Percentiles rank a stretch among this genome's conserved stretches.
These are phyloP conservation scores for Epizoanthus stellaris DNA, from an alignment of 92 coral and sea anemone genomes.

Conservation along the genomic window DNA sequence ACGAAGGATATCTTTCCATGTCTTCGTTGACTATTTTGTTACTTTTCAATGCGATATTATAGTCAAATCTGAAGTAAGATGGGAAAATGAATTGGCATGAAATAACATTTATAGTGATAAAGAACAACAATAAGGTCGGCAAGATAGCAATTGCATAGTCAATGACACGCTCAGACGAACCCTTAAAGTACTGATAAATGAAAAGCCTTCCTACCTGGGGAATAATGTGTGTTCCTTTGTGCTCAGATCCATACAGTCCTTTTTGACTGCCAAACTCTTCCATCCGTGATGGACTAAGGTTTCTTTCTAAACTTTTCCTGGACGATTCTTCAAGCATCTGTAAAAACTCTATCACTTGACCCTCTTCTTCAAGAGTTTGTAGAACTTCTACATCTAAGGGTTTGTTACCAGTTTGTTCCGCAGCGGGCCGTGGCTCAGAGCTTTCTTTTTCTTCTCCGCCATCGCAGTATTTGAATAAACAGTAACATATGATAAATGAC, in stretches of 20 bases:
- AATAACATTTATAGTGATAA: too few relatives aligned
- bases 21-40: too few relatives aligned
- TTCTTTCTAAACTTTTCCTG: slow-evolving; percentile 37
- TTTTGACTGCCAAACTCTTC: slow-evolving; percentile 24
- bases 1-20: too few relatives aligned
- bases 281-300: slow-evolving; percentile 12
- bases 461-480: slow-evolving; percentile 33
- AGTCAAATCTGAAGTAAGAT: too few relatives aligned
- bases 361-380: slow-evolving; percentile 34
- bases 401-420: background rate
- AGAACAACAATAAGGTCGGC: too few relatives aligned
- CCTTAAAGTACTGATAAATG: background rate
- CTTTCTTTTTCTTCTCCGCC: background rate
- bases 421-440: background rate
- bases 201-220: background rate
- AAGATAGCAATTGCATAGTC: too few relatives aligned
- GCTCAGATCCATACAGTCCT: background rate
- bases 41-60: too few relatives aligned
- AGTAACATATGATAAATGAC: slow-evolving; percentile 11
- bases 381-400: slow-evolving; percentile 7
- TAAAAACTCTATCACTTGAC: slow-evolving; percentile 37
- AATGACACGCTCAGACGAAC: too few relatives aligned
- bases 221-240: background rate
- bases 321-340: slow-evolving; percentile 37
- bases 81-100: too few relatives aligned